Percentiles rank a stretch among this genome's conserved stretches.
Conservation (phyloP, 1,140 invertebrate species). For the Solen grandis region DNA sequence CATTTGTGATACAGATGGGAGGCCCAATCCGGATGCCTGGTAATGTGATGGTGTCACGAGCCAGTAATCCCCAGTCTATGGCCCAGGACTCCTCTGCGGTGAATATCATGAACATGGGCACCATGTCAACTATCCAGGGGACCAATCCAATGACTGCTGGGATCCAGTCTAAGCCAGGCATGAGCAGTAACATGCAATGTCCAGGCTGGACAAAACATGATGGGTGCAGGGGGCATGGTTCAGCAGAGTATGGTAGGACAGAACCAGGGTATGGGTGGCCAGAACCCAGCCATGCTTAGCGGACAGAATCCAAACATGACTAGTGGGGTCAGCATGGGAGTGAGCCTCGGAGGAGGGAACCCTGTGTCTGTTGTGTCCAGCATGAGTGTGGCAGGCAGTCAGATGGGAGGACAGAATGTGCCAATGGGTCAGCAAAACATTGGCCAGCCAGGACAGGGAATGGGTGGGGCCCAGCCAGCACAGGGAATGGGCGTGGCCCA, state of each 20-base stretch:
- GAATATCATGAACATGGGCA: constrained; percentile 24
- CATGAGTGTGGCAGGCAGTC: too few species aligned
- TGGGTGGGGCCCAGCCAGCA: neutral
- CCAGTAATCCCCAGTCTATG: constrained; percentile 6
- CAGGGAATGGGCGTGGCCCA: neutral
- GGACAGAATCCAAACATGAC: too few species aligned
- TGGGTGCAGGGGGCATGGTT: neutral
- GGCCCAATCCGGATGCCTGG: neutral
- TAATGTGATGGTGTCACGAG: neutral
- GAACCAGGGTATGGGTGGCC: too few species aligned
- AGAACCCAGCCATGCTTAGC: too few species aligned
- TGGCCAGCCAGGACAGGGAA: neutral
- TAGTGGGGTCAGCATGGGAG: too few species aligned
- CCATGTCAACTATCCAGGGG: neutral
- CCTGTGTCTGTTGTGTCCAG: neutral
- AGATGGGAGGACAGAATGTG: too few species aligned
- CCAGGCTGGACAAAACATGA: neutral
- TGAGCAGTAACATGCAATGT: constrained; percentile 10
- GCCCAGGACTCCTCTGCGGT: too few species aligned
- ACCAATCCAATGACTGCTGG: constrained; percentile 5
- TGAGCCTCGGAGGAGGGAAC: neutral
- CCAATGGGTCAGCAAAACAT: too few species aligned
- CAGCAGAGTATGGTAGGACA: neutral
- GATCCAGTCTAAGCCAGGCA: neutral
- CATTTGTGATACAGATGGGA: neutral